These are phyloP conservation scores for Hylomyscus alleni DNA, from an alignment of 2,797 vertebrate genomes.

Conservation along the genomic window DNA sequence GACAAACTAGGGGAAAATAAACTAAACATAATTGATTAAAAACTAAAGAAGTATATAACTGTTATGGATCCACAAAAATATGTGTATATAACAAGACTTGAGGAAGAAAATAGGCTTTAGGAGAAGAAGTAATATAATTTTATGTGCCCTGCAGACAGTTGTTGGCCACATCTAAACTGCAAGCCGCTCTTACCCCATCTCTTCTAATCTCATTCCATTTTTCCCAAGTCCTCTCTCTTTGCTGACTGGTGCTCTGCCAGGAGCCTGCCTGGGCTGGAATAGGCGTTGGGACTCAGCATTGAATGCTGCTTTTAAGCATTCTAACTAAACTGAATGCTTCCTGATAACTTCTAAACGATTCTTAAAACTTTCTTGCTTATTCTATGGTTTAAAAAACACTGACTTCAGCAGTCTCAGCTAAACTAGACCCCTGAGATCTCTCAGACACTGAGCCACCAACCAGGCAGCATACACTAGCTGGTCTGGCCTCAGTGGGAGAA, in stretches of 20 bases:
- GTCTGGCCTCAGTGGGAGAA: background rate
- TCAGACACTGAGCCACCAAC: background rate
- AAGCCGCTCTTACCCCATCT: background rate
- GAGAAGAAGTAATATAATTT: background rate
- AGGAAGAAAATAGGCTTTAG: background rate
- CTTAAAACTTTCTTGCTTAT: background rate
- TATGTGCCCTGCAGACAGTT: background rate
- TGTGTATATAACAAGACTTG: background rate
- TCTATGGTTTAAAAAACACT: background rate
- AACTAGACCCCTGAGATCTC: background rate
- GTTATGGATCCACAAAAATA: background rate
- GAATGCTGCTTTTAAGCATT: background rate
- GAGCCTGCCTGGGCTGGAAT: background rate
- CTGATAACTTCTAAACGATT: background rate
- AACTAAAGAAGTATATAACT: background rate
- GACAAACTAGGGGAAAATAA: background rate
- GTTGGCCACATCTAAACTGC: background rate
- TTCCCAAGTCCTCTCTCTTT: background rate
- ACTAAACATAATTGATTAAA: background rate
- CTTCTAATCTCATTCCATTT: background rate
- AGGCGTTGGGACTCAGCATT: background rate
- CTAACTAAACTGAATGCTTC: background rate
- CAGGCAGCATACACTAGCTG: background rate
- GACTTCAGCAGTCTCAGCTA: background rate
- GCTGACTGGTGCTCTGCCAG: background rate